Evolutionary conservation across 2,888 invertebrate species (phyloP), one percentile per base, ranked within the genome.

Genomic region (Drosophila tanythrix): DNA sequence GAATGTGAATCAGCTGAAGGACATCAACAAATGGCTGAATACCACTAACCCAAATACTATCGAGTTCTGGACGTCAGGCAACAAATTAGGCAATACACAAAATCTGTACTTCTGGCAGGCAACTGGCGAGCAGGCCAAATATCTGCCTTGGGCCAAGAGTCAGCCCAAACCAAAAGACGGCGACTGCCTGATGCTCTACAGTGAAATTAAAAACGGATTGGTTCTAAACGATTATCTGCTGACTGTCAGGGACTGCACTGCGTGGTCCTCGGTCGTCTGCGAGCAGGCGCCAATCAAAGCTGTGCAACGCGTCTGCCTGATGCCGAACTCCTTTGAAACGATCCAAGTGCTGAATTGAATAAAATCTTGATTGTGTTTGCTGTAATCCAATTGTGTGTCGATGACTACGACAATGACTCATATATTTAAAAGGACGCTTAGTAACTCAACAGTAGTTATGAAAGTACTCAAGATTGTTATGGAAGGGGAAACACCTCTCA

Each of bases 11-110:
- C 65, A 85, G 31, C 35, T 76, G 46, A 58, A 63, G 31, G 27
- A 52, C 18, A 38, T 84, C 25, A 48, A 29, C 8, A 8, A 58
- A 1, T 84, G 75, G 81, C 10, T 84, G 1, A 60, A 55, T 1
- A 3, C 31, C 0, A 25, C 38, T 2, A 46, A 4, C 38, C 0
- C 56, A 59, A 1, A 36, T 4, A 40, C 38, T 1, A 1, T 50
- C 21, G 74, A 82, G 1, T 55, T 82, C 35, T 84, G 84, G 88
- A 87, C 79, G 6, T 62, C 85, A 3, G 84, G 88, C 31, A 87
- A 82, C 27, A 27, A 40, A 7, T 10, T 84, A 2, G 88, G 76
- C 11, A 27, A 2, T 3, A 38, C 36, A 6, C 29, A 58, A 8
- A 21, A 38, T 8, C 3, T 29, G 11, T 87, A 81, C 46, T 84